phyloP scores from a whole-genome alignment of 1,140 invertebrate genomes.

The Aethina tumida region DNA sequence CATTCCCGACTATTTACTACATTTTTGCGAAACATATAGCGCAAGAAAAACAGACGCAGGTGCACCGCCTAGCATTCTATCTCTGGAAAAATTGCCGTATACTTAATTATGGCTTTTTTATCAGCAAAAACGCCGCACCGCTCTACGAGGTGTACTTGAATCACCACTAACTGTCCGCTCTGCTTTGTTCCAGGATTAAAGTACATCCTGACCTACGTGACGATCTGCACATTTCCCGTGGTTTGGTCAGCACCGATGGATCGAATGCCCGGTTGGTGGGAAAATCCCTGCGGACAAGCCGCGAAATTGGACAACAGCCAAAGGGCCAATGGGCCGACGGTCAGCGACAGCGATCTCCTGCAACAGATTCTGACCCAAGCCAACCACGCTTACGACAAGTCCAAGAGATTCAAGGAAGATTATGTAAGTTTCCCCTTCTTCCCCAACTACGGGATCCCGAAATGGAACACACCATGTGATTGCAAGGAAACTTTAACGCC shows the following conservation, averaged over 20 bases:
- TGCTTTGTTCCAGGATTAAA: conserved; percentile 27
- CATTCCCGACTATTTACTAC: too few species aligned
- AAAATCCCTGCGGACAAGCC: conserved; percentile 42
- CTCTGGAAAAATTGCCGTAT: too few species aligned
- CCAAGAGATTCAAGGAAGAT: conserved; percentile 37
- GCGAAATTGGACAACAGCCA: conserved; percentile 20
- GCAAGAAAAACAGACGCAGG: too few species aligned
- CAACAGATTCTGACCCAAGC: conserved; percentile 39
- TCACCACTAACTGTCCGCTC: too few species aligned
- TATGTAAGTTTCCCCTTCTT: conserved; percentile 41
- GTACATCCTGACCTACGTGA: conserved; percentile 26
- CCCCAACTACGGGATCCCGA: conserved; percentile 1
- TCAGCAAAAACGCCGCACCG: too few species aligned
- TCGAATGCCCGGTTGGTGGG: conserved; percentile 34
- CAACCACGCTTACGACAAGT: conserved; percentile 38
- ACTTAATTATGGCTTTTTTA: too few species aligned
- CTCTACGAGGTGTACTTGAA: conserved; percentile 5
- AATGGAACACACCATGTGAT: too few species aligned
- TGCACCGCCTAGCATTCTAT: too few species aligned
- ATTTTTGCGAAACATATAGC: too few species aligned
- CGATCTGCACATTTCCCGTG: conserved; percentile 22
- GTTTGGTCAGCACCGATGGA: conserved; percentile 13
- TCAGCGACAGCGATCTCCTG: conserved; percentile 31
- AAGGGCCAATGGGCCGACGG: conserved; percentile 26
- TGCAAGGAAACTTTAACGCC: too few species aligned